Base-by-base conservation (phyloP, 2,113 vertebrate genomes). In the Bostrychus sinensis region DNA sequence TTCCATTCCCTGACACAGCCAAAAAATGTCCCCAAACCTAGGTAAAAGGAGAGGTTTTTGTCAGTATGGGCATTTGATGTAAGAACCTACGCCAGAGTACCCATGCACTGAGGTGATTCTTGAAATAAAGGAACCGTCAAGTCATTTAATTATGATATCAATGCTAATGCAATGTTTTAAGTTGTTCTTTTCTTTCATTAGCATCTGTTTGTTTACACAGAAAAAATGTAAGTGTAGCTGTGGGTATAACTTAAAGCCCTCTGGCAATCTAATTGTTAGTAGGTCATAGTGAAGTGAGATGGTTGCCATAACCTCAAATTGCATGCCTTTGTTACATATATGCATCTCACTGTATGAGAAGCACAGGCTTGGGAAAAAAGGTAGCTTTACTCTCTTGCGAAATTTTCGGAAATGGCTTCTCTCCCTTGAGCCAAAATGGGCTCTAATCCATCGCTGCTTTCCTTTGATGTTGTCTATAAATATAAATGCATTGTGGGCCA, bases 401-500 rank as follows among this genome's bases (percentile, higher is more conserved):
- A 85, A 86, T 46, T 81, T 48, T 66, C 80, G 51, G 58, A 86
- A 84, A 85, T 71, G 70, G 64, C 59, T 80, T 80, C 70, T 75
- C 43, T 75, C 46, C 84, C 80, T 81, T 80, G 60, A 83, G 81
- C 68, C 79, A 81, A 83, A 85, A 76, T 66, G 60, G 61, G 77
- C 72, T 83, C 75, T 75, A 78, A 87, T 72, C 80, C 77, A 59
- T 70, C 48, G 45, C 62, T 30, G 77, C 60, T 70, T 80, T 56
- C 66, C 75, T 85, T 84, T 87, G 85, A 88, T 87, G 81, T 83
- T 67, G 61, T 76, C 74, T 84, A 78, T 84, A 78, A 86, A 85
- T 86, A 84, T 83, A 75, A 87, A 82, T 81, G 75, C 62, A 79
- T 64, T 66, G 42, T 23, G 62, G 66, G 62, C 59, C 68, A 73